Conservation (phyloP, 2,797 vertebrate genomes). For the Poecilia velifera region DNA sequence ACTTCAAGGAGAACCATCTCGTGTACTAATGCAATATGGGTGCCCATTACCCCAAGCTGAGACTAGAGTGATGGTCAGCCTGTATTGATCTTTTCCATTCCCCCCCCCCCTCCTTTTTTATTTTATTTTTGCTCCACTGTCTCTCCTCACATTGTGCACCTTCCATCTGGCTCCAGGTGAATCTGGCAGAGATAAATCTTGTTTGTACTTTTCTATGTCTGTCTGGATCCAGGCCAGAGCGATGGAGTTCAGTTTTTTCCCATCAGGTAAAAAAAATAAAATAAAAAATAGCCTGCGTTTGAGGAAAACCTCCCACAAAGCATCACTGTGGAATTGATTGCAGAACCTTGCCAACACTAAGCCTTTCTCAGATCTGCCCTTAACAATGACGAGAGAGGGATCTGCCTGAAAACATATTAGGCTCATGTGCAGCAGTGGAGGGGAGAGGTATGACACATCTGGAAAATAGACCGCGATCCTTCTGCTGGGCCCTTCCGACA, state of each 20-base stretch:
- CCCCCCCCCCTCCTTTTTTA: not conserved
- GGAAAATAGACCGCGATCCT: constrained; percentile 41
- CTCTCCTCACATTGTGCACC: constrained; percentile 51
- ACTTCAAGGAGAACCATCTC: constrained; percentile 77
- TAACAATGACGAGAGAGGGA: constrained; percentile 22
- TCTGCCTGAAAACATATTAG: constrained; percentile 26
- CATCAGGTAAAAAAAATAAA: constrained; percentile 57
- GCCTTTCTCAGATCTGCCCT: constrained; percentile 54
- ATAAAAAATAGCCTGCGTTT: constrained; percentile 35
- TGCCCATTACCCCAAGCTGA: constrained; percentile 74
- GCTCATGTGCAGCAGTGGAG: constrained; percentile 31
- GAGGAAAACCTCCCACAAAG: constrained; percentile 69
- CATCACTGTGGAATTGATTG: constrained; percentile 69
- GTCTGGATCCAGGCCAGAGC: constrained; percentile 62
- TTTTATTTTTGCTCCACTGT: constrained; percentile 15
- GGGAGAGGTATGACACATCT: constrained; percentile 24
- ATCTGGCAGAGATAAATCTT: constrained; percentile 70
- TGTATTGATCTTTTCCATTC: constrained; percentile 67
- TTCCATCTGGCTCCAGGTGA: constrained; percentile 67
- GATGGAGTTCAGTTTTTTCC: constrained; percentile 58
- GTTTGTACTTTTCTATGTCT: constrained; percentile 69
- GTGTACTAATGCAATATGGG: constrained; percentile 78
- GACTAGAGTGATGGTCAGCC: constrained; percentile 70
- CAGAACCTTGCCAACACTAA: constrained; percentile 60
- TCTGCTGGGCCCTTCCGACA: constrained; percentile 37